Percentiles rank a stretch among this genome's conserved stretches.
Evolutionary conservation across 1,140 invertebrate species (phyloP).

Genomic region (Leptestheria dahalacensis): DNA sequence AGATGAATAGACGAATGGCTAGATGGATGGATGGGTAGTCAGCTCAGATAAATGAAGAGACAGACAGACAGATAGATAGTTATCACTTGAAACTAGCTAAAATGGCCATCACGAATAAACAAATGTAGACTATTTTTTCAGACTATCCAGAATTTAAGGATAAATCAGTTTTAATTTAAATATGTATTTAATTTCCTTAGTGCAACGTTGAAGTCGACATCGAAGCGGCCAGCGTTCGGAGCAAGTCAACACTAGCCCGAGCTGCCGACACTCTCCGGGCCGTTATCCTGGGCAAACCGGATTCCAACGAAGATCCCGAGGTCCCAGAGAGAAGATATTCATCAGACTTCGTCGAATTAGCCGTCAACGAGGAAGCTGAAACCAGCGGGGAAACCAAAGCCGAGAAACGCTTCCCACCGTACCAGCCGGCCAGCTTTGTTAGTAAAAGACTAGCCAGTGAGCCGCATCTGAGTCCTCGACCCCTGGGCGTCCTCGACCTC

Average conservation of each 20-base stretch:
- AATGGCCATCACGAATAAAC: no score
- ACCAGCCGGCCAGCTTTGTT: constrained; percentile 1
- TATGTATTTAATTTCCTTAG: background rate
- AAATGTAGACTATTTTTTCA: no score
- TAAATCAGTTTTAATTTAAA: no score
- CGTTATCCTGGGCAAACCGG: background rate
- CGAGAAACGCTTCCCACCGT: constrained; percentile 1
- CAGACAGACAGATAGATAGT: no score
- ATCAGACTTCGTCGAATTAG: background rate
- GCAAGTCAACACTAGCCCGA: constrained; percentile 3
- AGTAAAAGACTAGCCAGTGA: background rate
- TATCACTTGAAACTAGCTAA: no score
- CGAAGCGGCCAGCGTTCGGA: background rate
- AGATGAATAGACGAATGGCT: no score
- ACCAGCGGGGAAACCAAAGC: no score
- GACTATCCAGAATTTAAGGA: no score
- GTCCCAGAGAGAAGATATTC: no score
- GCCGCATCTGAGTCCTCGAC: background rate
- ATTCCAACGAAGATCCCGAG: background rate
- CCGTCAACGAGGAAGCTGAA: background rate
- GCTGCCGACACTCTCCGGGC: constrained; percentile 1
- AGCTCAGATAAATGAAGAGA: no score
- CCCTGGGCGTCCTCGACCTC: background rate
- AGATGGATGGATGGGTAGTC: no score
- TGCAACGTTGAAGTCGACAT: background rate